Conservation (phyloP, 1,140 invertebrate species). For the Glossosoma conforme region DNA sequence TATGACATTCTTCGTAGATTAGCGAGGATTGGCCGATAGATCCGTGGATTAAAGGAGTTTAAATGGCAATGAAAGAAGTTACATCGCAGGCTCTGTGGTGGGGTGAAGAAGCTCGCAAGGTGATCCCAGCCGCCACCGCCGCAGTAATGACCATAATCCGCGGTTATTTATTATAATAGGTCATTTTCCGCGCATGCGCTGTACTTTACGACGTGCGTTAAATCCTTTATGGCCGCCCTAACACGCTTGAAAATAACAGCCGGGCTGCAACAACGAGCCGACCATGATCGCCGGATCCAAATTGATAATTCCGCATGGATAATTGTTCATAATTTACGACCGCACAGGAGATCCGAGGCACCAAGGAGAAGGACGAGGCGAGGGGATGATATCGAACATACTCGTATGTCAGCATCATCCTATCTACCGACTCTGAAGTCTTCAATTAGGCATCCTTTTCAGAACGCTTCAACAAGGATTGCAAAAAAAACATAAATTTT, state of each 20-base stretch:
- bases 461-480: too few relatives aligned
- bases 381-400: not conserved
- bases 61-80: too few relatives aligned
- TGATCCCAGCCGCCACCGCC: too few relatives aligned
- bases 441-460: too few relatives aligned
- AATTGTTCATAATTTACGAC: slow-evolving; percentile 20
- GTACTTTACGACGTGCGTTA: slow-evolving; percentile 4
- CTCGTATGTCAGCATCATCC: not conserved
- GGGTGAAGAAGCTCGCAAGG: too few relatives aligned
- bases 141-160: slow-evolving; percentile 3
- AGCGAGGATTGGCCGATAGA: too few relatives aligned
- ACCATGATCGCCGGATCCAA: slow-evolving; percentile 17
- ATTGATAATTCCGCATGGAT: slow-evolving; percentile 22
- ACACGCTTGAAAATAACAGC: slow-evolving; percentile 3
- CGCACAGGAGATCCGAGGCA: not conserved
- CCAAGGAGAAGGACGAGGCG: not conserved
- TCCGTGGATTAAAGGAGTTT: too few relatives aligned
- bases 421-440: not conserved
- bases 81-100: too few relatives aligned
- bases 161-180: slow-evolving; percentile 5
- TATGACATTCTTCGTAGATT: too few relatives aligned
- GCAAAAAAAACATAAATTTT: too few relatives aligned
- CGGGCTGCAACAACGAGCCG: not conserved
- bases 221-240: slow-evolving; percentile 1
- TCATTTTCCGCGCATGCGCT: slow-evolving; percentile 5